Conservation (phyloP, 2,888 invertebrate genomes). For the Phyllotreta striolata region DNA sequence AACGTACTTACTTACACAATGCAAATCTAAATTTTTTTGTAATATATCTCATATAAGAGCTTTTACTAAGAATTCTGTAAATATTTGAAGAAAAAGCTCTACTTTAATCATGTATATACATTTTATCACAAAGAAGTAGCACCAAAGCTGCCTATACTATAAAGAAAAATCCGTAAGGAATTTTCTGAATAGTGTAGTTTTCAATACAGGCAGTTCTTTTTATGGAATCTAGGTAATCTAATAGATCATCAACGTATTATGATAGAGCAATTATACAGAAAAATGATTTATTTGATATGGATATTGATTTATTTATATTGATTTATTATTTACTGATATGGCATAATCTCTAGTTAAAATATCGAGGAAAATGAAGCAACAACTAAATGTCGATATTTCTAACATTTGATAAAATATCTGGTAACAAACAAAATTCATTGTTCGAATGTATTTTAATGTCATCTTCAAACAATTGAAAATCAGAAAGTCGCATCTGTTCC, state of each 20-base stretch:
- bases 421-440: not conserved
- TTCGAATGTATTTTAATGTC: constrained; percentile 11
- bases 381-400: constrained; percentile 1
- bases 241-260: not conserved
- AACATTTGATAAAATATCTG: not conserved
- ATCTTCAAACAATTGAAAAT: constrained; percentile 14
- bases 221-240: not conserved
- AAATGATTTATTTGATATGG: too few relatives aligned
- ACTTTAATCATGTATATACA: constrained; percentile 45
- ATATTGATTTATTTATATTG: too few relatives aligned
- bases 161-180: constrained; percentile 43
- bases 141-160: constrained; percentile 36
- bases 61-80: constrained; percentile 27
- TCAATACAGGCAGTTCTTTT: constrained; percentile 17
- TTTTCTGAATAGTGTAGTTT: constrained; percentile 38
- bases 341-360: too few relatives aligned
- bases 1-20: constrained; percentile 9
- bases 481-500: constrained; percentile 29
- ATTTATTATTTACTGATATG: too few relatives aligned
- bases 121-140: constrained; percentile 43
- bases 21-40: constrained; percentile 27
- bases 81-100: constrained; percentile 40
- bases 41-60: constrained; percentile 29
- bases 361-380: too few relatives aligned
- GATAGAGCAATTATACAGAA: too few relatives aligned